Conservation (phyloP, 2,888 invertebrate species). For the Pardosa pseudoannulata region DNA sequence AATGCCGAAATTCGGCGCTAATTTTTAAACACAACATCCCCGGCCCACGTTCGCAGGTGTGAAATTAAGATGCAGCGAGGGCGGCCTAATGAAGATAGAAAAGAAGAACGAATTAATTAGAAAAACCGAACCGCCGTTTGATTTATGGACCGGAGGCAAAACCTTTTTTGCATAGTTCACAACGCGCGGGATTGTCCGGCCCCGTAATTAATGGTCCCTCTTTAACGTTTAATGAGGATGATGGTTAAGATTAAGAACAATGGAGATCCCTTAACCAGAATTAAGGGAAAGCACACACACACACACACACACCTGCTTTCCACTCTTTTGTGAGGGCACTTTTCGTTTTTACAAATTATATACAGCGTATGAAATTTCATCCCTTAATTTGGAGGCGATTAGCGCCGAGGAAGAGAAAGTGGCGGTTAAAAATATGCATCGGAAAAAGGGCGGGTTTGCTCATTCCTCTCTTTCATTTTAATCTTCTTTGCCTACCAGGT, state of each 20-base stretch:
- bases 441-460: too few relatives aligned
- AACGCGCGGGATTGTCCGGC: neutral
- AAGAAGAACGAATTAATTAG: slow-evolving; percentile 63
- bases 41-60: slow-evolving; percentile 54
- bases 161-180: slow-evolving; percentile 6
- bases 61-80: slow-evolving; percentile 66
- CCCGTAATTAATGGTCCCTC: neutral
- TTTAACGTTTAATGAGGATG: neutral
- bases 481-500: too few relatives aligned
- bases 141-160: slow-evolving; percentile 28
- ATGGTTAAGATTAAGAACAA: neutral
- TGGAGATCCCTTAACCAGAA: neutral
- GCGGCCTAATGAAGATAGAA: slow-evolving; percentile 56
- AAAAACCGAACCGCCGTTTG: slow-evolving; percentile 11
- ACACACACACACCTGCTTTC: too few relatives aligned
- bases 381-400: too few relatives aligned
- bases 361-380: too few relatives aligned
- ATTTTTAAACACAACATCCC: slow-evolving; percentile 15
- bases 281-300: neutral
- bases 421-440: too few relatives aligned
- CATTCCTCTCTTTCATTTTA: too few relatives aligned
- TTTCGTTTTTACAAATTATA: too few relatives aligned
- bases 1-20: neutral
- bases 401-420: too few relatives aligned
- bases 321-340: too few relatives aligned